These are phyloP conservation scores for Oceanodroma leucorhoa DNA, from an alignment of 2,797 vertebrate species.

Conservation along the genomic window DNA sequence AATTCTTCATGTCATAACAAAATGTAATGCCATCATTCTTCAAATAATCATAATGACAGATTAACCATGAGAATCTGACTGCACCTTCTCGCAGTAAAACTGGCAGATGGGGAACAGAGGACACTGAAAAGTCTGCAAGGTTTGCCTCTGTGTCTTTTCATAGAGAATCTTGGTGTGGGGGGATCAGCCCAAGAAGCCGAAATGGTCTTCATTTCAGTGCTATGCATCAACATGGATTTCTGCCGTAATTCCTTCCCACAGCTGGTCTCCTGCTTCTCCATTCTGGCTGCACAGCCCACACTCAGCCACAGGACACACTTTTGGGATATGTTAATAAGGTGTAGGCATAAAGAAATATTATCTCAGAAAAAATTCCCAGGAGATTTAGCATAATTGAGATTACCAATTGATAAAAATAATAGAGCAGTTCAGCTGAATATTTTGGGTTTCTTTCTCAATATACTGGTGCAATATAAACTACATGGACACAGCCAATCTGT, in stretches of 20 bases:
- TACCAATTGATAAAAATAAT: not conserved
- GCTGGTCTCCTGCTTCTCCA: not conserved
- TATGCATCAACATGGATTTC: not conserved
- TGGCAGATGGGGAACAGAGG: not conserved
- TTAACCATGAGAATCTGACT: not conserved
- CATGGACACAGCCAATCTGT: not conserved
- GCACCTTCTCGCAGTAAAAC: not conserved
- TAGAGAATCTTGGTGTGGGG: fast-evolving
- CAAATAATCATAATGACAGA: not conserved
- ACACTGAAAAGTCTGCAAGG: not conserved
- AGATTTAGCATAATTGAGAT: not conserved
- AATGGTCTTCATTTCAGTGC: not conserved
- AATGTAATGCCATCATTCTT: not conserved
- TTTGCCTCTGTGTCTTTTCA: not conserved
- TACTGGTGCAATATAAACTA: not conserved
- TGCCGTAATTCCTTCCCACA: not conserved
- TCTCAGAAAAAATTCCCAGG: not conserved
- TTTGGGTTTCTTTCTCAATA: not conserved
- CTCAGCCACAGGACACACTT: not conserved
- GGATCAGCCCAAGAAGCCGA: not conserved
- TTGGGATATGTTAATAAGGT: not conserved
- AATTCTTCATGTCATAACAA: not conserved
- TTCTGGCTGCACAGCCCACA: not conserved
- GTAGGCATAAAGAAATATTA: not conserved
- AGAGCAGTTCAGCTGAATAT: not conserved